Evolutionary conservation across 2,888 invertebrate species (phyloP), one percentile per base, ranked within the genome.

Genomic region (Drosophila borborema): DNA sequence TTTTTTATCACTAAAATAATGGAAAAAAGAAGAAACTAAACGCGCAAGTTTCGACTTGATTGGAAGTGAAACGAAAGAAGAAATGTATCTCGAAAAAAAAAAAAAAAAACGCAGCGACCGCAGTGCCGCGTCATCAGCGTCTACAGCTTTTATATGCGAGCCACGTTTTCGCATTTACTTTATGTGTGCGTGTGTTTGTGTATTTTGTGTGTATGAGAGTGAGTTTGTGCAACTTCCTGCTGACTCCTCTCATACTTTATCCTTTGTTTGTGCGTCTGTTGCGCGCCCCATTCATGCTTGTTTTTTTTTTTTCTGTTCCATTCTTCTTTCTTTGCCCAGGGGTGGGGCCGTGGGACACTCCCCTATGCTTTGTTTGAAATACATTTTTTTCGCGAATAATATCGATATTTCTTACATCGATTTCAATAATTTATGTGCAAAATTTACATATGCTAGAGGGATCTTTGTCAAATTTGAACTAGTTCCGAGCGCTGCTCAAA

Each of bases 121-220:
- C 66, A 65, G 31, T 85, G 84, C 74, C 88, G 85, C 88, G 85
- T 85, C 85, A 85, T 73, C 83, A 83, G 46, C 67, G 64, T 65
- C 69, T 67, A 63, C 61, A 23, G 53, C 65, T 72, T 81, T 70
- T 72, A 56, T 82, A 89, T 84, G 81, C 85, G 56, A 75, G 87
- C 87, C 86, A 88, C 86, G 86, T 86, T 86, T 88, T 88, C 72
- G 81, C 76, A 72, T 75, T 80, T 75, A 59, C 74, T 72, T 69
- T 56, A 45, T 68, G 45, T 23, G 20, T 62, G 41, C 41, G 49
- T 64, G 62, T 18, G 3, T 43, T 14, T 51, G 54, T 69, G 62
- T 31, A n/a, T n/a, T n/a, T n/a, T n/a, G 14, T 18, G 34, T 10
- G 31, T 49, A 16, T 54, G 55, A 79, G 81, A 67, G 43, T 64